phyloP scores from a whole-genome alignment of 2,797 vertebrate species.

The Cetoscarus ocellatus region DNA sequence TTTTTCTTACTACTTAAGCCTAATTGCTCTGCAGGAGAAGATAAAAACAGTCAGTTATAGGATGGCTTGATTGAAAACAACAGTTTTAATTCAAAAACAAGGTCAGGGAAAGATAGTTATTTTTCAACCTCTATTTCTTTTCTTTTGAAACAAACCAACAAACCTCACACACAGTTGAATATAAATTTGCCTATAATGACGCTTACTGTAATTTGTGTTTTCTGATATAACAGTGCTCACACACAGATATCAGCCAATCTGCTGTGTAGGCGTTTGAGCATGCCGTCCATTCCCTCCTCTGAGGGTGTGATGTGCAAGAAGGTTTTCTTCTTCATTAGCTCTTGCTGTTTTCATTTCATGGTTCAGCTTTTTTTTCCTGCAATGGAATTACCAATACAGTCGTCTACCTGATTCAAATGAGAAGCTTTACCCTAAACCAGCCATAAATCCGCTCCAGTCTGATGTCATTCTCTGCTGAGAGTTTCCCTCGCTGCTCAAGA shows the following conservation, averaged over 20 bases:
- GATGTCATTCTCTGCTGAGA: conserved; percentile 10
- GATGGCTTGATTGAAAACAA: neutral
- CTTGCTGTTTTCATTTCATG: conserved; percentile 37
- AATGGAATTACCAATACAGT: conserved; percentile 9
- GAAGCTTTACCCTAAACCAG: conserved; percentile 25
- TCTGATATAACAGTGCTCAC: conserved; percentile 30
- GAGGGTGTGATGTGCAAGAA: conserved; percentile 36
- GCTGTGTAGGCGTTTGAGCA: conserved; percentile 76
- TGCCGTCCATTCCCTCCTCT: conserved; percentile 43
- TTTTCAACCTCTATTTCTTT: conserved; percentile 22
- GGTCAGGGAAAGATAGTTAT: conserved; percentile 37
- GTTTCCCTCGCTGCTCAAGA: neutral
- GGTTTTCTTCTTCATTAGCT: conserved; percentile 52
- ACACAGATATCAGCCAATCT: conserved; percentile 69
- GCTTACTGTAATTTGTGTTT: conserved; percentile 33
- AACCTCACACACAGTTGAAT: conserved; percentile 4
- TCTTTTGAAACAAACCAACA: conserved; percentile 17
- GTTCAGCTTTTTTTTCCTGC: conserved; percentile 25
- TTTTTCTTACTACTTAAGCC: conserved; percentile 3
- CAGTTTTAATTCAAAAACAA: conserved; percentile 28
- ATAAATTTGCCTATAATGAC: conserved; percentile 22
- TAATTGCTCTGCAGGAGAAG: conserved; percentile 23
- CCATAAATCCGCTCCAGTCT: conserved; percentile 15
- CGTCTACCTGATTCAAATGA: conserved; percentile 33
- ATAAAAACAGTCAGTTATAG: conserved; percentile 17